Conservation (phyloP, 37 sponge, comb jelly and placozoan species). For the Oopsacas minuta region DNA sequence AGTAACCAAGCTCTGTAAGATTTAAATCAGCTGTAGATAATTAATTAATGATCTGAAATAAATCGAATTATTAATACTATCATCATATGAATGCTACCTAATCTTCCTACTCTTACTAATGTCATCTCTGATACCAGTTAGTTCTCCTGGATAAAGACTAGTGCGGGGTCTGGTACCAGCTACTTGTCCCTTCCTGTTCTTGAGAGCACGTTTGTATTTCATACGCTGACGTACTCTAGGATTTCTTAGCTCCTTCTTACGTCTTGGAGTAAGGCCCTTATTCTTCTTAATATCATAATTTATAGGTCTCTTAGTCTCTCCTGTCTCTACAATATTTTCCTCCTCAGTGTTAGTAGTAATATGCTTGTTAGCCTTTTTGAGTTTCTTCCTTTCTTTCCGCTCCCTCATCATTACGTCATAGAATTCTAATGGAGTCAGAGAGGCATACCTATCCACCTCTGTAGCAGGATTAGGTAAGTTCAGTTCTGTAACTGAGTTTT, state of each 20-base stretch:
- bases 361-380: neutral
- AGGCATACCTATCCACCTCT: neutral
- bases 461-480: neutral
- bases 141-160: constrained; percentile 26
- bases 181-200: constrained; percentile 30
- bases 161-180: neutral
- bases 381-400: neutral
- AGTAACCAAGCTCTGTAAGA: too few relatives aligned
- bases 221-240: constrained; percentile 38
- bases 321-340: neutral
- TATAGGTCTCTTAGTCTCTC: neutral
- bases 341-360: neutral
- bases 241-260: constrained; percentile 49
- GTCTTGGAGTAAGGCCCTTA: constrained; percentile 40
- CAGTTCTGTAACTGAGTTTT: neutral
- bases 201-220: constrained; percentile 36
- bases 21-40: too few relatives aligned
- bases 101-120: constrained; percentile 39
- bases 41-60: neutral
- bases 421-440: neutral
- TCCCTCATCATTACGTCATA: neutral
- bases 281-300: constrained; percentile 17
- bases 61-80: neutral
- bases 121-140: constrained; percentile 33
- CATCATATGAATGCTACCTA: neutral